Conservation (phyloP, 2,113 vertebrate species). For the Python bivittatus region DNA sequence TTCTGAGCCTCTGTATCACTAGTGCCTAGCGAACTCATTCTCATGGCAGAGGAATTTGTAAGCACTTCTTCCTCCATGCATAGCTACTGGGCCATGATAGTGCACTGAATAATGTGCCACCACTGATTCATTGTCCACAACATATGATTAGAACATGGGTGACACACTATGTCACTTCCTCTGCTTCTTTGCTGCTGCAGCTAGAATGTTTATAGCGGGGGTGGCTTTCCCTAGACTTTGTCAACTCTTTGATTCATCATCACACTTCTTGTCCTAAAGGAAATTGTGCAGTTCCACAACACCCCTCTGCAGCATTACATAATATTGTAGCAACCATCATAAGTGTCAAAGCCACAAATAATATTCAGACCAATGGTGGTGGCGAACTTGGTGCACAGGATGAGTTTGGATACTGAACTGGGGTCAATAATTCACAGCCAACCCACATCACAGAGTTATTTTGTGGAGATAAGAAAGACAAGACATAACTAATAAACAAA, state of each 20-base stretch:
- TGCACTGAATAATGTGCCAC: neutral
- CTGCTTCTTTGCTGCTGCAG: neutral
- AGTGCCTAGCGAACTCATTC: neutral
- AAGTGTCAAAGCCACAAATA: neutral
- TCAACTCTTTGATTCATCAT: neutral
- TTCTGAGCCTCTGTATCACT: neutral
- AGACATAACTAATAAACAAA: too few species aligned
- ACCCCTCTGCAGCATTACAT: neutral
- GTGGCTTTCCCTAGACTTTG: neutral
- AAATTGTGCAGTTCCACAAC: neutral
- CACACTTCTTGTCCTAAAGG: neutral
- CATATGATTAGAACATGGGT: neutral
- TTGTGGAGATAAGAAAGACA: too few species aligned
- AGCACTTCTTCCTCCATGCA: neutral
- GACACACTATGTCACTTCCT: neutral
- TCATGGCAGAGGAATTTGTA: neutral
- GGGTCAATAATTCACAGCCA: too few species aligned
- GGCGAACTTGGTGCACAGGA: too few species aligned
- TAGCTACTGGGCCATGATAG: neutral
- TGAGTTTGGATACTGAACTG: too few species aligned
- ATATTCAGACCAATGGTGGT: too few species aligned
- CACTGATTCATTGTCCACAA: neutral
- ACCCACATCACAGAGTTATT: too few species aligned
- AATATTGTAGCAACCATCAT: neutral
- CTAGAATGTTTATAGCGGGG: neutral